phyloP scores from a whole-genome alignment of 2,113 vertebrate species.

The Forbesichthys papilliferus region DNA sequence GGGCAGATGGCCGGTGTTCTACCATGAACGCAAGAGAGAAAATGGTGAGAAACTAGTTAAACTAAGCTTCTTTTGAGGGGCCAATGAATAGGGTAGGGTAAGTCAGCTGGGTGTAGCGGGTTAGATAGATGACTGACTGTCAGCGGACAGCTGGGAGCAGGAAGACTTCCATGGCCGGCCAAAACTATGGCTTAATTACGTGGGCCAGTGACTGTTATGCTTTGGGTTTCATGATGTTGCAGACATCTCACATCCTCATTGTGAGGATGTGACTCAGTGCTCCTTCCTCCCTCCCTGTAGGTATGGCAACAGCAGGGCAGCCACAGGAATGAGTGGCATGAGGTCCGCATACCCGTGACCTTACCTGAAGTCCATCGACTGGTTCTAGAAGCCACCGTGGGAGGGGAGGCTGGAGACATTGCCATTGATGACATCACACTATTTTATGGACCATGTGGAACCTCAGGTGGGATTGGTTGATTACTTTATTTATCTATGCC shows the following conservation, averaged over 20 bases:
- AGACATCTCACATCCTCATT: slow-evolving; percentile 70
- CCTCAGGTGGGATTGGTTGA: slow-evolving; percentile 57
- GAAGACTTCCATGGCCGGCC: slow-evolving; percentile 51
- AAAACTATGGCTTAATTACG: slow-evolving; percentile 27
- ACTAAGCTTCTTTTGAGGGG: too few species aligned
- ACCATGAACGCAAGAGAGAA: too few species aligned
- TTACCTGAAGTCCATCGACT: slow-evolving; percentile 66
- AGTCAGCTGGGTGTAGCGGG: too few species aligned
- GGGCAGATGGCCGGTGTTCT: too few species aligned
- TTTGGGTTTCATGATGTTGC: slow-evolving; percentile 55
- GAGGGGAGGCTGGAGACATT: slow-evolving; percentile 73
- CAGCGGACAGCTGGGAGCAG: slow-evolving; percentile 54
- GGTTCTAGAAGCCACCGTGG: slow-evolving; percentile 71
- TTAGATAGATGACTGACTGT: too few species aligned
- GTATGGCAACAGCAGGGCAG: slow-evolving; percentile 73
- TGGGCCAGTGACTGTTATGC: slow-evolving; percentile 20
- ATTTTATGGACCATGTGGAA: slow-evolving; percentile 55
- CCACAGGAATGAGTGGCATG: slow-evolving; percentile 69
- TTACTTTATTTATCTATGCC: not conserved
- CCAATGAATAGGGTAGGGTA: too few species aligned
- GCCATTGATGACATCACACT: slow-evolving; percentile 73
- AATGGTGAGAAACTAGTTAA: too few species aligned
- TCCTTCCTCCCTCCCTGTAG: slow-evolving; percentile 68
- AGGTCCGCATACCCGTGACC: slow-evolving; percentile 64
- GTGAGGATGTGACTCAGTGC: slow-evolving; percentile 52